A percentile compares a stretch with the other conserved stretches of the same genome.
Conservation (phyloP, 1,140 invertebrate species). For the Ceratosolen fusciceps region DNA sequence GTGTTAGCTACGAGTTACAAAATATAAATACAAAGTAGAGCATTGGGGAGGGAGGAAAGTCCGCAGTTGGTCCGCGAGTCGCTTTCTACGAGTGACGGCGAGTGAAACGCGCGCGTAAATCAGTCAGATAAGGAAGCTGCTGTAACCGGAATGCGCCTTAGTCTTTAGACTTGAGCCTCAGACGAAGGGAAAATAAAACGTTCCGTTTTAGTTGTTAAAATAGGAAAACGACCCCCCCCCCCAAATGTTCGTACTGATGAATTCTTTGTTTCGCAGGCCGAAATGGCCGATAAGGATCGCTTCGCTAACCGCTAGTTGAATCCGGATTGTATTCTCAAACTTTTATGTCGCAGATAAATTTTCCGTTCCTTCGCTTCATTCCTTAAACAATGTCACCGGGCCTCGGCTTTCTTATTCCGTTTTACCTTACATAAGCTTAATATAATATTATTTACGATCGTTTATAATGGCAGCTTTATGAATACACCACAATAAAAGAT, state of each 20-base stretch:
- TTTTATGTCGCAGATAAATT: background rate
- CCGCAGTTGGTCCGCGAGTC: too few relatives aligned
- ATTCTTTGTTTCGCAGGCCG: background rate
- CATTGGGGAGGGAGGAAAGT: too few relatives aligned
- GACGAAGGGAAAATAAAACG: background rate
- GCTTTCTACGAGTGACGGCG: background rate
- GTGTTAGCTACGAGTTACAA: too few relatives aligned
- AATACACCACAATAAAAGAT: too few relatives aligned
- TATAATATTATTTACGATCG: too few relatives aligned
- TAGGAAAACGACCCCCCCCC: background rate
- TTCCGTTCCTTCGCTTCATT: too few relatives aligned
- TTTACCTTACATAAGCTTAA: too few relatives aligned
- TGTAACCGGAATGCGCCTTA: background rate
- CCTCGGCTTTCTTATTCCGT: too few relatives aligned
- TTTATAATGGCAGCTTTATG: too few relatives aligned
- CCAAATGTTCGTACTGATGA: background rate
- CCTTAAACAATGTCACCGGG: too few relatives aligned
- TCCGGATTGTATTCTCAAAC: background rate
- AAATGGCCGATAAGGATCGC: background rate
- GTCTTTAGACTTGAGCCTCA: background rate
- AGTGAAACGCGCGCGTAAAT: slow-evolving; percentile 32
- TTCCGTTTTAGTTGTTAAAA: background rate
- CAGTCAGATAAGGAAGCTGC: slow-evolving; percentile 43
- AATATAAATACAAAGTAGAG: too few relatives aligned
- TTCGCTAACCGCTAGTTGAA: background rate